Evolutionary conservation across 2,113 vertebrate species (phyloP), one percentile per base, ranked within the genome.

Genomic region (Amblyornis subalaris): DNA sequence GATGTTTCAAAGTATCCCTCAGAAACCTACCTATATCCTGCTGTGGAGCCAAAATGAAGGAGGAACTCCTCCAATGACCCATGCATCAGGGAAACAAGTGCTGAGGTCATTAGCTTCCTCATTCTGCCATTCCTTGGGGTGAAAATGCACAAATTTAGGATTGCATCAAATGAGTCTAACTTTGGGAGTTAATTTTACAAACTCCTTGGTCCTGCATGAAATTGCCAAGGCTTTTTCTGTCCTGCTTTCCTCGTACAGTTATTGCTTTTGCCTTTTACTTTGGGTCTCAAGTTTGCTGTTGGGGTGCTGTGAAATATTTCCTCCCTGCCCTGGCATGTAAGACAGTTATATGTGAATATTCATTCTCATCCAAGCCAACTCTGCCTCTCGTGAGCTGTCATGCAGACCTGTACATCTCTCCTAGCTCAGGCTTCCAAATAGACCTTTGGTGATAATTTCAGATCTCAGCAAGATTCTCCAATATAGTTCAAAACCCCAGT

Each of bases 71-170:
- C n/a, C 48, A 89, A 29, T 28, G 16, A 77, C 7, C 12, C 7
- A 21, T 1, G 0, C 7, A 42, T 28, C 20, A 55, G 7, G 15
- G 24, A 71, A 50, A 47, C 0, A 1, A 66, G 26, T 53, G n/a
- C 12, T 26, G 22, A 9, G 6, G 12, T 69, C 25, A 23, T 55
- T 31, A 7, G 12, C 57, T 85, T 88, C 29, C 22, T 33, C 6
- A 40, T 69, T 92, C 66, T 86, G 33, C 5, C 28, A 12, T 74
- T 80, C 15, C 22, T 47, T 86, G 18, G 18, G 25, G 17, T 26
- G 11, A 61, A 62, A 12, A 55, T 19, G n/a, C 23, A 62, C 29
- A 45, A n/a, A 80, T 71, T 67, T 45, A 62, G 40, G 24, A 64
- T 50, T 5, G 1, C 0, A 14, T 13, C 47, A 57, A 28, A 42